These are phyloP conservation scores for Prunella himalayana DNA, from an alignment of 2,113 vertebrate genomes.

Conservation along the genomic window DNA sequence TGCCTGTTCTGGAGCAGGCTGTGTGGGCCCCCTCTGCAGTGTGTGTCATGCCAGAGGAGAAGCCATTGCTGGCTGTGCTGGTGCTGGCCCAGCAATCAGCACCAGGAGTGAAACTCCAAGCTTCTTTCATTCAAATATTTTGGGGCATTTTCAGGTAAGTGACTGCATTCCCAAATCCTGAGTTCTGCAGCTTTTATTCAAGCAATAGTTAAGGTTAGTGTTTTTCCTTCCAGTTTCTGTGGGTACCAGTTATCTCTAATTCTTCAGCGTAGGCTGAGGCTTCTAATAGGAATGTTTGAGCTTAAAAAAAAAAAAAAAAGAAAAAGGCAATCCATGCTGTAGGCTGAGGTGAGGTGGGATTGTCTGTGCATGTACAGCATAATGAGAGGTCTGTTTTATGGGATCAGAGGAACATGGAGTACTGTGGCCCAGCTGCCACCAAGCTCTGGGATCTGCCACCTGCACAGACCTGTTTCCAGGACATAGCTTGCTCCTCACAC, in stretches of 20 bases:
- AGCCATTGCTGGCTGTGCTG: fast-evolving
- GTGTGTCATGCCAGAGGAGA: background rate
- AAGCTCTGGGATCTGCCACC: background rate
- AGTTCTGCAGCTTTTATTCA: background rate
- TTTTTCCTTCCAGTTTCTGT: background rate
- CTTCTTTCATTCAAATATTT: background rate
- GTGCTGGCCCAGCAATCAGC: background rate
- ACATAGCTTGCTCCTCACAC: fast-evolving
- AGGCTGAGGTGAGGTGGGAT: background rate
- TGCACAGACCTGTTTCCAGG: background rate
- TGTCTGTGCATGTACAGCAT: background rate
- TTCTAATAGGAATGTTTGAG: background rate
- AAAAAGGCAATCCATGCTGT: background rate
- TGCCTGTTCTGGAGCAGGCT: background rate
- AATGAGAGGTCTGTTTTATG: background rate
- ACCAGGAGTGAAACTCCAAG: fast-evolving
- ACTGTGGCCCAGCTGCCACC: background rate
- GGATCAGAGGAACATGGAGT: background rate
- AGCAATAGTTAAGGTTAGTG: background rate
- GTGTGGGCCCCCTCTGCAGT: background rate
- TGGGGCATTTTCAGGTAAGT: background rate
- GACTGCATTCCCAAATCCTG: background rate
- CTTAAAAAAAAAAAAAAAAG: background rate
- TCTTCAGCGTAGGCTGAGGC: background rate
- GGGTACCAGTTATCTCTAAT: background rate